Conservation (phyloP, 2,888 invertebrate genomes). For the Elegia similella region DNA sequence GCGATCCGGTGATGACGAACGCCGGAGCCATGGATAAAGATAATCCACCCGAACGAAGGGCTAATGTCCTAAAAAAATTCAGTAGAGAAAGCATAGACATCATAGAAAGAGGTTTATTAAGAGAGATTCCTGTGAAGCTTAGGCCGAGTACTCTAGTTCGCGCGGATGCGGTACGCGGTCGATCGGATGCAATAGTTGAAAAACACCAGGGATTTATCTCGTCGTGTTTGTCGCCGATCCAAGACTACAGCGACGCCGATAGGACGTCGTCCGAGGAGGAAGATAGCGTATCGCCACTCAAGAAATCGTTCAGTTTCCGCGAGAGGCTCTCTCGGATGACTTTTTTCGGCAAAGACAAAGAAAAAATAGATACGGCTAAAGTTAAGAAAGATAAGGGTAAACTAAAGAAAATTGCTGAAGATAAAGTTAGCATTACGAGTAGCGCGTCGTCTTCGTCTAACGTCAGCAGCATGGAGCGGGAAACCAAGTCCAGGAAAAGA, state of each 20-base stretch:
- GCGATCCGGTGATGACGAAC: conserved; percentile 60
- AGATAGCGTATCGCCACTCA: conserved; percentile 54
- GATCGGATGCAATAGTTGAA: conserved; percentile 62
- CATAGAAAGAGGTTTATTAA: conserved; percentile 68
- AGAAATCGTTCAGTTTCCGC: conserved; percentile 71
- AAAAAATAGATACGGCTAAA: conserved; percentile 50
- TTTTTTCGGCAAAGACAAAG: conserved; percentile 59
- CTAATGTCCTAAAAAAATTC: conserved; percentile 64
- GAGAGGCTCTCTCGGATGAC: conserved; percentile 64
- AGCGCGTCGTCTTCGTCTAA: not conserved
- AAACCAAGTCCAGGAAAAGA: conserved; percentile 54
- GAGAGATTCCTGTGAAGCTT: conserved; percentile 65
- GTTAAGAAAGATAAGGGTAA: conserved; percentile 51
- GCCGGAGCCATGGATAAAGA: conserved; percentile 58
- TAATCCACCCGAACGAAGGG: conserved; percentile 50
- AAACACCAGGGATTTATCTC: conserved; percentile 70
- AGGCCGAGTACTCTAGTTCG: conserved; percentile 50
- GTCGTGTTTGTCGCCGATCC: conserved; percentile 56
- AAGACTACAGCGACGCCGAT: conserved; percentile 53
- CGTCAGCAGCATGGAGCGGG: conserved; percentile 14
- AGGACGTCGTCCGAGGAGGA: conserved; percentile 48
- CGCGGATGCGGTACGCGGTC: conserved; percentile 40
- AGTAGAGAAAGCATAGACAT: conserved; percentile 64
- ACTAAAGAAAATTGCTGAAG: conserved; percentile 54
- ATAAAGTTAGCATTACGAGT: conserved; percentile 33